Conservation (phyloP, 2,113 vertebrate species). For the Neolamprologus tretocephalus region DNA sequence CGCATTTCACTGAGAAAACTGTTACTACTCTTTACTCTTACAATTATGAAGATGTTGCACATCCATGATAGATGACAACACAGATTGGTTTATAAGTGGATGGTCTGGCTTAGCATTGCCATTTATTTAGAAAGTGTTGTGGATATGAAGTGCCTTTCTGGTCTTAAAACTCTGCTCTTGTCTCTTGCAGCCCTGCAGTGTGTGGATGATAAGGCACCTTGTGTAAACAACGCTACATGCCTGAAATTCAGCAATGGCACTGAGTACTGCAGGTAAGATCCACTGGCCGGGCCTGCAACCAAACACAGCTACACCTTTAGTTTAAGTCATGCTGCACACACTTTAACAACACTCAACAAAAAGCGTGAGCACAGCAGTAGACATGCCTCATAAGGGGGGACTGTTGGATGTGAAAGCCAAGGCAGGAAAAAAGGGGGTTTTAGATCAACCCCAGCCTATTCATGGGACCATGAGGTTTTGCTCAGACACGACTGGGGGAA, state of each 20-base stretch:
- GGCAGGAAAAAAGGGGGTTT: conserved; percentile 14
- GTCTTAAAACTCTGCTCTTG: conserved; percentile 16
- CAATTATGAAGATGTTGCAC: background rate
- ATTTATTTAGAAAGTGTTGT: background rate
- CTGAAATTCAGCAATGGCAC: conserved; percentile 80
- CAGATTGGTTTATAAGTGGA: background rate
- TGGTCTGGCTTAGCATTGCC: background rate
- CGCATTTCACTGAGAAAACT: background rate
- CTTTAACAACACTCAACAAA: background rate
- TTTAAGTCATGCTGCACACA: background rate
- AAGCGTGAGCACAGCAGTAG: background rate
- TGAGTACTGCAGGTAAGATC: conserved; percentile 88
- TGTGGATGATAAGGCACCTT: conserved; percentile 78
- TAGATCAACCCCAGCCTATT: conserved; percentile 25
- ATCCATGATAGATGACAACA: background rate
- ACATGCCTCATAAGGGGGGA: background rate
- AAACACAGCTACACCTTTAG: background rate
- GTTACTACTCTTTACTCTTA: background rate
- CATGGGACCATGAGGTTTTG: conserved; percentile 40
- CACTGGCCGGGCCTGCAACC: background rate
- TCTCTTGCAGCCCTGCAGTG: conserved; percentile 84
- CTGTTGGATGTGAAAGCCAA: conserved; percentile 15
- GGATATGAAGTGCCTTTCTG: background rate
- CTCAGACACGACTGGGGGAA: conserved; percentile 31
- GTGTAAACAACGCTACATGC: conserved; percentile 87